Base-by-base conservation (phyloP, 1,140 invertebrate genomes). In the Metaphire vulgaris region DNA sequence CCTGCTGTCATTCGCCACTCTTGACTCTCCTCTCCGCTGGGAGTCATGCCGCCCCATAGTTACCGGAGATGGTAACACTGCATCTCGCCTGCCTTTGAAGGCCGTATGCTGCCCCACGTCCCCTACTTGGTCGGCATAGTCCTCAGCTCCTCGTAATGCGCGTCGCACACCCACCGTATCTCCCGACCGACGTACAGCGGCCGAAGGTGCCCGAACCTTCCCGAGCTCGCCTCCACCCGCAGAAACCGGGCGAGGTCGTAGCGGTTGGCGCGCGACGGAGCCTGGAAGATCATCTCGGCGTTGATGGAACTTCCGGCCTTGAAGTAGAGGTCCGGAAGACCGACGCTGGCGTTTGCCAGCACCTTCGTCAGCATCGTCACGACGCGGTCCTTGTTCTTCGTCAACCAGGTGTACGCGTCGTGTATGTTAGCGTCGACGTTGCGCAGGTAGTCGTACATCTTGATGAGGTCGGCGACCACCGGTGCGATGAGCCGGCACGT, bases 291-390 rank as follows among this genome's bases (percentile, higher is more conserved):
- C 12, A 64, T 64, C 0, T 78, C 77, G 1, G 77, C 68, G n/a
- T 74, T 29, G 26, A 78, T 74, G 33, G 77, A 76, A 34, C 73
- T 78, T 66, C 77, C 77, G 66, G 73, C 69, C 74, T 78, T 78
- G 69, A 78, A 78, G 56, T 78, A 78, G n/a, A 78, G 74, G 29
- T 78, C 77, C 0, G 77, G 77, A 30, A 75, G 69, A 0, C 77
- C 77, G 64, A 75, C 77, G 69, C 77, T 78, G 26, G 73, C 79
- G 77, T 80, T 80, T 41, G 79, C 79, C 30, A 80, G 56, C 65
- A 72, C 72, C 71, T 80, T 80, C 2, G 79, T 80, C 56, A 80
- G 71, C 79, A 80, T 80, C 16, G 79, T 80, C 0, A 80, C 73
- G 0, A 80, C 79, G 6, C 79, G 77, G 72, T 78, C 77, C 74